phyloP scores from a whole-genome alignment of 2,797 vertebrate genomes.

The Sebastes matsubarae region DNA sequence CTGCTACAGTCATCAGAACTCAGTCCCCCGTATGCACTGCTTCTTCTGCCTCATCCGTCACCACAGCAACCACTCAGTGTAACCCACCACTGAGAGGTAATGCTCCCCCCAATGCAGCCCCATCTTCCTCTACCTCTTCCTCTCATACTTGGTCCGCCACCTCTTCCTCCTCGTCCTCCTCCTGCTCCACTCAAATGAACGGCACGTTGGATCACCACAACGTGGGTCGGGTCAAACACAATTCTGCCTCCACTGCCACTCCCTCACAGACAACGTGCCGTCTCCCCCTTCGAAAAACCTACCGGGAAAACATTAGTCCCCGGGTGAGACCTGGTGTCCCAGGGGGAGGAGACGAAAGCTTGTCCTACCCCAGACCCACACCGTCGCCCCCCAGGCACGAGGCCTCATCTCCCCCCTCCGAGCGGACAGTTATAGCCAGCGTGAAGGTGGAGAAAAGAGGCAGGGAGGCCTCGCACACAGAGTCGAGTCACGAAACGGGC shows the following conservation, averaged over 20 bases:
- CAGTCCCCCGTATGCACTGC: conserved; percentile 70
- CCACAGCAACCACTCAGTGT: conserved; percentile 64
- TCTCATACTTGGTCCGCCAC: conserved; percentile 68
- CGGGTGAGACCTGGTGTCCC: conserved; percentile 77
- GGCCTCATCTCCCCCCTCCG: conserved; percentile 65
- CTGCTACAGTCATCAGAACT: conserved; percentile 78
- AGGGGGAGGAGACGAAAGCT: conserved; percentile 73
- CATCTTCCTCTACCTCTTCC: conserved; percentile 63
- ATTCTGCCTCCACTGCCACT: conserved; percentile 70
- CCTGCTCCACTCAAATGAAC: conserved; percentile 84
- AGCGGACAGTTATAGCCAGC: conserved; percentile 85
- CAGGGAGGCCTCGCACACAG: conserved; percentile 55
- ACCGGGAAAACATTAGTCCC: conserved; percentile 89
- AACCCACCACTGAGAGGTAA: conserved; percentile 46
- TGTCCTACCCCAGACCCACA: conserved; percentile 65
- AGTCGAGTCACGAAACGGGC: conserved; percentile 54
- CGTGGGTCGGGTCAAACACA: conserved; percentile 66
- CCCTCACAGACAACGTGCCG: conserved; percentile 84
- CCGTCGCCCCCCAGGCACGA: conserved; percentile 66
- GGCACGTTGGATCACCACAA: conserved; percentile 86
- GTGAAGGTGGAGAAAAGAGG: conserved; percentile 84
- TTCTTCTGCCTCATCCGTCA: conserved; percentile 56
- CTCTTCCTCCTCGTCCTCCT: conserved; percentile 43
- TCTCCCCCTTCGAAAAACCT: conserved; percentile 91
- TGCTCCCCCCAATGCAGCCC: conserved; percentile 30